phyloP scores from a whole-genome alignment of 2,888 invertebrate genomes.

The Dryococelus australis region DNA sequence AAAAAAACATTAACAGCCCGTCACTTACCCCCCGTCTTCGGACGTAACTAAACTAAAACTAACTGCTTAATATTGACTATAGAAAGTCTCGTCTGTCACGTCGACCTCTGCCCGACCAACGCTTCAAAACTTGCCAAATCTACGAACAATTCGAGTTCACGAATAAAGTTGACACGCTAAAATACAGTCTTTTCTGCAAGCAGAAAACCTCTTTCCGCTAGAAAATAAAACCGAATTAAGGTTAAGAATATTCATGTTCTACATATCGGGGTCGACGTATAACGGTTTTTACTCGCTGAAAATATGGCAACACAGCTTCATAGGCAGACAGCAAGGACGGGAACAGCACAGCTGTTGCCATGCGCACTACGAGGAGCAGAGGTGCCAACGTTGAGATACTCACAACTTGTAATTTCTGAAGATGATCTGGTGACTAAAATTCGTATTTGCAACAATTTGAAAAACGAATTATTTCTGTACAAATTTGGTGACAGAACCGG shows the following conservation, averaged over 20 bases:
- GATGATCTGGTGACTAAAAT: no score
- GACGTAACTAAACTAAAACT: no score
- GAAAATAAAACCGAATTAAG: not conserved
- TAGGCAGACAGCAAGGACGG: not conserved
- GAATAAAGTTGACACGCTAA: no score
- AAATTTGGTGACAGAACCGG: no score
- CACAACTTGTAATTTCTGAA: no score
- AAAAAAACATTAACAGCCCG: no score
- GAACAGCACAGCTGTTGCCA: not conserved
- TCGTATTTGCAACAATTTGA: no score
- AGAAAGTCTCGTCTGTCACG: not conserved
- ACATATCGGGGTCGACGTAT: not conserved
- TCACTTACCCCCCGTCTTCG: no score
- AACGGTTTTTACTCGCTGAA: not conserved
- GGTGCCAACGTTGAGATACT: no score
- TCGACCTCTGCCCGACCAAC: not conserved
- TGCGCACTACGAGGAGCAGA: not conserved
- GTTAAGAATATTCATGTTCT: not conserved
- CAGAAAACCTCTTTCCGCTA: not conserved
- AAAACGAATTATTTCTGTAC: no score
- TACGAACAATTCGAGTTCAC: not conserved
- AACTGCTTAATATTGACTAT: not conserved
- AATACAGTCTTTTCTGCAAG: no score
- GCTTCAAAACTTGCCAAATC: not conserved
- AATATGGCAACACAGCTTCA: not conserved